These are phyloP conservation scores for Caiman crocodilus DNA, from an alignment of 2,797 vertebrate species.

Conservation along the genomic window DNA sequence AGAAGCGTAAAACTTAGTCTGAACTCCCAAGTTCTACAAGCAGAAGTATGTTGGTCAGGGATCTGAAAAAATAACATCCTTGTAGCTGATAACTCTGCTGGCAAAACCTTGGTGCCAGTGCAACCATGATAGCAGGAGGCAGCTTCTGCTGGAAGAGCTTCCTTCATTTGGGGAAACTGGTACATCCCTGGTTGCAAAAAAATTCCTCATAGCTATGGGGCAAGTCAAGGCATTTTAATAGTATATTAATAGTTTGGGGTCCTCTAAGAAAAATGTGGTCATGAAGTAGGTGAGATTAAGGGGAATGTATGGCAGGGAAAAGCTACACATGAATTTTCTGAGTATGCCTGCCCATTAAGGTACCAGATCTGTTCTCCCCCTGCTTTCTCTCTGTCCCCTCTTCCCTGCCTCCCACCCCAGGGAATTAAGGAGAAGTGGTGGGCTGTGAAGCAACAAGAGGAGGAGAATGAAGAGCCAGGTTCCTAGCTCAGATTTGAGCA, in stretches of 20 bases:
- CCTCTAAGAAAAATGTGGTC: neutral
- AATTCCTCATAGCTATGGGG: too few relatives aligned
- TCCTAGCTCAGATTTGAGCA: neutral
- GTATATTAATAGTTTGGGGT: neutral
- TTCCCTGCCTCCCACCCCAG: accelerated
- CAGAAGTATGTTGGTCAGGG: too few relatives aligned
- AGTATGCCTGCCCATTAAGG: neutral
- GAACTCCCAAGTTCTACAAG: too few relatives aligned
- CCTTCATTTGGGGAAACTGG: too few relatives aligned
- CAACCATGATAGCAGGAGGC: too few relatives aligned
- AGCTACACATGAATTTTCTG: neutral
- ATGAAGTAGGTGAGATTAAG: neutral
- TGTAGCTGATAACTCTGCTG: too few relatives aligned
- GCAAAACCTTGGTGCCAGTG: too few relatives aligned
- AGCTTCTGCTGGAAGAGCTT: too few relatives aligned
- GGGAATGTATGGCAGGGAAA: neutral
- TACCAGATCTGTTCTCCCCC: neutral
- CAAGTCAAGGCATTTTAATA: too few relatives aligned
- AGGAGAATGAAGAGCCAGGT: neutral
- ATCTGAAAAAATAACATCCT: too few relatives aligned
- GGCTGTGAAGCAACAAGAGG: neutral
- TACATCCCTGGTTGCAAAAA: too few relatives aligned
- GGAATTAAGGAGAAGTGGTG: neutral
- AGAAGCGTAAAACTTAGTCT: neutral
- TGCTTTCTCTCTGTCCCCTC: neutral